Base-by-base conservation (phyloP, 2,113 vertebrate species). In the Neogale vison region DNA sequence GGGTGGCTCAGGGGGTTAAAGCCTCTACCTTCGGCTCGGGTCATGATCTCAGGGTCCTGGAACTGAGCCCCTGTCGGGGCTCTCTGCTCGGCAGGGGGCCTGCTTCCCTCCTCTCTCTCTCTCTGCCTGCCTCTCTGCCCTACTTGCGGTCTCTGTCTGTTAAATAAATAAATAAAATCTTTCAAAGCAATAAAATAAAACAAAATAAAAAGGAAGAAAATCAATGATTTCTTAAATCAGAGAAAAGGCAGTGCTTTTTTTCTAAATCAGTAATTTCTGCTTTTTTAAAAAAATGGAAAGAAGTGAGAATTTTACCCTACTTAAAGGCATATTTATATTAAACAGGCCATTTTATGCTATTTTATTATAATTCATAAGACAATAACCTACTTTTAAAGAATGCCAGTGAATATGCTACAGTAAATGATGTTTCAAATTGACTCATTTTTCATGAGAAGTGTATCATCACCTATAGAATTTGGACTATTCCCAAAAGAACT, bases 371-470 rank as follows among this genome's bases (percentile, higher is more conserved):
- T 87, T 97, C 95, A 96, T 97, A 97, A 98, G 65, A 85, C 87
- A 94, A 55, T 97, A 98, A 98, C 61, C 95, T 98, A 97, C 88
- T 98, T 98, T 95, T 97, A 95, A 95, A 55, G 13, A 85, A 82
- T 52, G 45, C 47, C 65, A 86, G 0, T 63, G 29, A 93, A 86
- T 67, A 86, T 4, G 34, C 7, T 81, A 82, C 0, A 80, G 36
- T 55, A 93, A 88, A 77, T 84, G 13, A 39, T 57, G 88, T 63
- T 89, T 20, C 67, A 92, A 50, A 63, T 93, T 95, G 63, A 80
- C 18, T 21, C 24, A 92, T 59, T 89, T 94, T 57, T 96, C 42
- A 82, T 65, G 15, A 92, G 80, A 92, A 82, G 10, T 90, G 55
- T 88, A 80, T 47, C 81, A 21, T 92, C 31, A 77, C 21, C n/a